Percentiles rank a stretch among this genome's conserved stretches.
phyloP scores from a whole-genome alignment of 2,888 invertebrate genomes.

The Noctua janthina region DNA sequence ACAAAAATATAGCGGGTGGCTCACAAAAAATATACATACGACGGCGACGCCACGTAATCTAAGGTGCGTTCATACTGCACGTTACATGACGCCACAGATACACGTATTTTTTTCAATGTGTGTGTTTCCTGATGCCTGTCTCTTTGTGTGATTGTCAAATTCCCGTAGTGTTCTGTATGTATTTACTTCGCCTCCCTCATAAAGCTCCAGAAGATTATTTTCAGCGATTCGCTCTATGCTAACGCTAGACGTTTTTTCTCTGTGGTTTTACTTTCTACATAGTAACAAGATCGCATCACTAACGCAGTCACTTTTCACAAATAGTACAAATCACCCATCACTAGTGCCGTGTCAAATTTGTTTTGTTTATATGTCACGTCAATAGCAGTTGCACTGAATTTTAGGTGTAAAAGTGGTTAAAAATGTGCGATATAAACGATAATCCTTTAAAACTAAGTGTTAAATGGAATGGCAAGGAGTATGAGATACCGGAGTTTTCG shows the following conservation, averaged over 20 bases:
- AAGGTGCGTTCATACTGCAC: too few species aligned
- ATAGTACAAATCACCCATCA: constrained; percentile 40
- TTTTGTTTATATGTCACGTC: constrained; percentile 85
- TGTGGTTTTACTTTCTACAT: not conserved
- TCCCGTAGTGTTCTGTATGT: not conserved
- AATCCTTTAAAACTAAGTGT: constrained; percentile 91
- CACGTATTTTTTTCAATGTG: too few species aligned
- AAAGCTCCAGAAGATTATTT: not conserved
- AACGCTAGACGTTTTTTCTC: not conserved
- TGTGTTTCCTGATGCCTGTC: too few species aligned
- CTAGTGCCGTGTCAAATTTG: constrained; percentile 70
- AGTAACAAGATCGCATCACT: constrained; percentile 16
- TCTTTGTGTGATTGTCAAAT: not conserved
- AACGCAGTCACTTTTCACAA: constrained; percentile 5
- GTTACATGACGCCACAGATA: too few species aligned
- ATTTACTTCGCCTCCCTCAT: not conserved
- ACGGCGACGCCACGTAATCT: too few species aligned
- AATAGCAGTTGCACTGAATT: constrained; percentile 65
- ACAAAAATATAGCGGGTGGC: too few species aligned
- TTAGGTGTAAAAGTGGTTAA: constrained; percentile 60
- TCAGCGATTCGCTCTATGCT: not conserved
- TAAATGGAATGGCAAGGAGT: constrained; percentile 98
- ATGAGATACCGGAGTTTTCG: constrained; percentile 93
- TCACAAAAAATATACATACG: too few species aligned
- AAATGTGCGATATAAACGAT: constrained; percentile 88